Evolutionary conservation across 2,797 vertebrate species (phyloP).

Genomic region (Spondyliosoma cantharus): DNA sequence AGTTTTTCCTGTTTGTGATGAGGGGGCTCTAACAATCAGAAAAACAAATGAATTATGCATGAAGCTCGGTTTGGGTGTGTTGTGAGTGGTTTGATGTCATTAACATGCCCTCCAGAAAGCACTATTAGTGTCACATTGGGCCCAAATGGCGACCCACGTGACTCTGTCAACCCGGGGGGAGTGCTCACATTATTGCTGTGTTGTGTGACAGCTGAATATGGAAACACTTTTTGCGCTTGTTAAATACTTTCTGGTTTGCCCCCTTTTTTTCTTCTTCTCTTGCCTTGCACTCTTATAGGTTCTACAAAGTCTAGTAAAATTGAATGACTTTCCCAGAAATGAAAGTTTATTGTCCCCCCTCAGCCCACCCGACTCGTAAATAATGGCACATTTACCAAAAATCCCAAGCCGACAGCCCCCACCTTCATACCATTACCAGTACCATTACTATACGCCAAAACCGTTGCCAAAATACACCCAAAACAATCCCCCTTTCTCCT

Average conservation of each 20-base stretch:
- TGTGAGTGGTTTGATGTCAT: conserved; percentile 70
- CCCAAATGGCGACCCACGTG: conserved; percentile 60
- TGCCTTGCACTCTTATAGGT: conserved; percentile 73
- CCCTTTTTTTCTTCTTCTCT: conserved; percentile 51
- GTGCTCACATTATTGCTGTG: conserved; percentile 62
- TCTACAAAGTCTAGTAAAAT: conserved; percentile 83
- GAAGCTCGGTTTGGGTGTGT: conserved; percentile 45
- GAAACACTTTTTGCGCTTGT: conserved; percentile 83
- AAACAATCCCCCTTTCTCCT: conserved; percentile 69
- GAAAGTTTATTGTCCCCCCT: conserved; percentile 81
- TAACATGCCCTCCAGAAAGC: conserved; percentile 68
- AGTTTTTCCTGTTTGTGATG: conserved; percentile 36
- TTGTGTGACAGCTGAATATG: conserved; percentile 83
- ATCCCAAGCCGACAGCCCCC: conserved; percentile 61
- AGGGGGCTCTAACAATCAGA: conserved; percentile 20
- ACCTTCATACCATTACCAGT: conserved; percentile 65
- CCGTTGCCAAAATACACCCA: conserved; percentile 75
- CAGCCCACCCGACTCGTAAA: conserved; percentile 77
- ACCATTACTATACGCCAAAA: conserved; percentile 46
- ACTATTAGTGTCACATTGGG: conserved; percentile 72
- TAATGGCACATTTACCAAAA: conserved; percentile 80
- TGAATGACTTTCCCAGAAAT: conserved; percentile 85
- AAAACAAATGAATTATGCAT: conserved; percentile 66
- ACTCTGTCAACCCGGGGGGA: conserved; percentile 68
- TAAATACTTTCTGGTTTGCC: conserved; percentile 83